Base-by-base conservation (phyloP, 1,140 invertebrate species). In the Holotrichia oblita region DNA sequence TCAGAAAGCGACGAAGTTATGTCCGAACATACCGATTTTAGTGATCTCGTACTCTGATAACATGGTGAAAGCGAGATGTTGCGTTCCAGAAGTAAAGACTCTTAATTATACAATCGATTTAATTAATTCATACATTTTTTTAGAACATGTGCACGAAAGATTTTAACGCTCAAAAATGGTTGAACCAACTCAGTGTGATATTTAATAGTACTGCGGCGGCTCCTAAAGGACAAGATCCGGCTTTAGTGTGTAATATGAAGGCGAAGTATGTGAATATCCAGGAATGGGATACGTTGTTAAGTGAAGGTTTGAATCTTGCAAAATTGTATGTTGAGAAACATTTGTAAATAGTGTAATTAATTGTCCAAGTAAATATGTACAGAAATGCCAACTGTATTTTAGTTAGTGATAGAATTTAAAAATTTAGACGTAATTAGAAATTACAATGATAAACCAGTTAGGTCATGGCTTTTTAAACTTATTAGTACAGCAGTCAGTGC, bases 91-190 rank as follows among this genome's bases (percentile, higher is more conserved):
- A 86, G 91, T 91, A 88, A 55, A 48, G 12, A 3, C 8, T n/a
- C 3, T 48, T 84, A 80, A 81, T 80, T 75, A n/a, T n/a, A n/a
- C n/a, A n/a, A n/a, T n/a, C n/a, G n/a, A n/a, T n/a, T n/a, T n/a
- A n/a, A n/a, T n/a, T n/a, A n/a, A n/a, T 34, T 34, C 27, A 2
- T 34, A 2, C 27, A 2, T 42, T 12, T 79, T 80, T 83, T 86
- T 75, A 90, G 89, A 83, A 88, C 78, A 85, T 88, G n/a, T 81
- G 84, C 20, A 89, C 86, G 27, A 80, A 87, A 14, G 78, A 85
- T 8, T 92, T 93, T 79, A 89, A 91, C 82, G 92, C 92, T 2
- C 85, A 89, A 84, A 86, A 87, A 40, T 93, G 92, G 92, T 88
- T 93, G 84, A 84, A 87, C n/a, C 78, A 85, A 27, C 87, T 92